These are phyloP conservation scores for Cataglyphis cursor DNA, from an alignment of 2,888 invertebrate genomes.

Conservation along the genomic window DNA sequence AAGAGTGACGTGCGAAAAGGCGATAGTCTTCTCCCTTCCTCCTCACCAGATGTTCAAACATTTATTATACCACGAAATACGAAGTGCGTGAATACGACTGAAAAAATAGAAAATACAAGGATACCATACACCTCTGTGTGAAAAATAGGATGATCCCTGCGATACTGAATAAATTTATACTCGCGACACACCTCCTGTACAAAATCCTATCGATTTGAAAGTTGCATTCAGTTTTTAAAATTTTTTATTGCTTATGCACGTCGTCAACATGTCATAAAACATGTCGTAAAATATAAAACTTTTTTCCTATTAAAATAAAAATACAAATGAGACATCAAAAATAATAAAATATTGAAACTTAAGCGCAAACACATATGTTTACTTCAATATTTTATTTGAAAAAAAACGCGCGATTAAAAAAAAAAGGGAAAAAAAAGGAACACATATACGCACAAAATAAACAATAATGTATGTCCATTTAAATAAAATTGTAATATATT, in stretches of 20 bases:
- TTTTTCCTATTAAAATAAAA: not conserved
- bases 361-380: not conserved
- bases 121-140: not conserved
- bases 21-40: not conserved
- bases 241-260: not conserved
- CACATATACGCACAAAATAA: not conserved
- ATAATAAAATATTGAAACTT: not conserved
- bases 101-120: constrained; percentile 14
- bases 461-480: not conserved
- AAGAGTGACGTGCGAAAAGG: not conserved
- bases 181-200: not conserved
- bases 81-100: not conserved
- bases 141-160: not conserved
- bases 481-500: not conserved
- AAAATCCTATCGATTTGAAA: not conserved
- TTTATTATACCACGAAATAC: constrained; percentile 34
- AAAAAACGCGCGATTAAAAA: no score
- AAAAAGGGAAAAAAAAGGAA: no score
- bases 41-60: not conserved
- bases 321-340: not conserved
- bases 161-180: constrained; percentile 31
- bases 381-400: not conserved
- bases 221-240: not conserved
- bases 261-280: not conserved
- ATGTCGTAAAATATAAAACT: not conserved